These are phyloP conservation scores for Druon quercuslanigerum DNA, from an alignment of 1,140 invertebrate genomes.

Conservation along the genomic window DNA sequence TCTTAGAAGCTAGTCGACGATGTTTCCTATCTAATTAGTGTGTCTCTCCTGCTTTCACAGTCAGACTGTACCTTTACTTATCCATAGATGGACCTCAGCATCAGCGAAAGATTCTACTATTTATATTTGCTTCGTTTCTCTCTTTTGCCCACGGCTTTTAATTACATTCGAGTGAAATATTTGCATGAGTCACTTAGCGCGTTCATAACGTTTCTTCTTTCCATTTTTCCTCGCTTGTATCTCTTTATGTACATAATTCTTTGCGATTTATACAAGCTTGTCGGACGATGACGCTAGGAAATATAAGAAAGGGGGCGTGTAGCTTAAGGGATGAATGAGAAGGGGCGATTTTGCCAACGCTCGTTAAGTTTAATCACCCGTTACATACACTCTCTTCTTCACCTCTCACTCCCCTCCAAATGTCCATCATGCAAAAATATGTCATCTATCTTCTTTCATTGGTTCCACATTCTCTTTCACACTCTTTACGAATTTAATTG, in stretches of 20 bases:
- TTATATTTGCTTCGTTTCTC: slow-evolving; percentile 39
- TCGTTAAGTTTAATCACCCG: slow-evolving; percentile 55
- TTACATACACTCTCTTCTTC: slow-evolving; percentile 53
- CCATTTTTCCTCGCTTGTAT: slow-evolving; percentile 42
- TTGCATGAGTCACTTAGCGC: slow-evolving; percentile 45
- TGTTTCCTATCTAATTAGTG: slow-evolving; percentile 51
- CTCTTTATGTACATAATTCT: slow-evolving; percentile 58
- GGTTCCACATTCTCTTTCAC: background rate
- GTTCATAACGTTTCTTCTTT: slow-evolving; percentile 37
- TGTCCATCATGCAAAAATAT: slow-evolving; percentile 68
- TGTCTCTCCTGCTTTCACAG: slow-evolving; percentile 44
- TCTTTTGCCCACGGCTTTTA: slow-evolving; percentile 33
- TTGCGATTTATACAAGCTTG: slow-evolving; percentile 54
- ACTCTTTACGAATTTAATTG: slow-evolving; percentile 4
- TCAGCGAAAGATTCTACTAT: slow-evolving; percentile 31
- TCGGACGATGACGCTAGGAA: slow-evolving; percentile 44
- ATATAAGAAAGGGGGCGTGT: slow-evolving; percentile 17
- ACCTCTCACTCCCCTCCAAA: slow-evolving; percentile 41
- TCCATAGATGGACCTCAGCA: slow-evolving; percentile 34
- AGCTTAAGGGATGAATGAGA: slow-evolving; percentile 45
- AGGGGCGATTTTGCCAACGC: slow-evolving; percentile 60
- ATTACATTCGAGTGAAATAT: slow-evolving; percentile 46
- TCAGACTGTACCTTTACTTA: slow-evolving; percentile 34
- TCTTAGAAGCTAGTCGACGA: slow-evolving; percentile 43
- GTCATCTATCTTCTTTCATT: slow-evolving; percentile 54